Evolutionary conservation across 2,888 invertebrate genomes (phyloP).

Genomic region (Leptogaster cylindrica): DNA sequence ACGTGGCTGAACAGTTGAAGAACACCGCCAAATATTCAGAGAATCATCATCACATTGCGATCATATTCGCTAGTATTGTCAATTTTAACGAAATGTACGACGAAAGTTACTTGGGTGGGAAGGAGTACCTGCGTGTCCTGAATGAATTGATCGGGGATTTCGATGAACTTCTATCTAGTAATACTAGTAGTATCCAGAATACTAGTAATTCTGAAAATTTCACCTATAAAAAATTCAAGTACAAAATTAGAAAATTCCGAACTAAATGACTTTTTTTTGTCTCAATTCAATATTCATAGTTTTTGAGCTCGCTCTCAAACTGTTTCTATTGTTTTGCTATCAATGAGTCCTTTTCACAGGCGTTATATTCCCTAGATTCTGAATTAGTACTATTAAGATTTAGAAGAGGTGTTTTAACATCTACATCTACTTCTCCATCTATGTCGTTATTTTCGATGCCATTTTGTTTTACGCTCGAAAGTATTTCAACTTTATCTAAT

Average conservation of each 20-base stretch:
- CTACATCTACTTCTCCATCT: constrained; percentile 46
- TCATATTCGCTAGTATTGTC: constrained; percentile 94
- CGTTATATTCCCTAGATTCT: constrained; percentile 47
- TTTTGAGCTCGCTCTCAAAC: constrained; percentile 5
- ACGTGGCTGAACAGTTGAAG: constrained; percentile 92
- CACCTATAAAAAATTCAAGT: too few relatives aligned
- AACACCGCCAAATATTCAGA: constrained; percentile 93
- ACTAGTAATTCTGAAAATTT: too few relatives aligned
- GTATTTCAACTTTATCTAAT: constrained; percentile 41
- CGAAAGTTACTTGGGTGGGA: constrained; percentile 93
- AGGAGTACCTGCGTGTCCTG: constrained; percentile 91
- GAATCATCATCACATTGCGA: constrained; percentile 89
- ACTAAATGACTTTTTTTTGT: constrained; percentile 1
- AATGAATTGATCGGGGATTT: constrained; percentile 97
- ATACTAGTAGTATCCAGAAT: too few relatives aligned
- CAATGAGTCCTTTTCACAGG: constrained; percentile 49
- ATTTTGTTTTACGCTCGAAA: constrained; percentile 34
- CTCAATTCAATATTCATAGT: neutral
- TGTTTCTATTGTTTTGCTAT: constrained; percentile 44
- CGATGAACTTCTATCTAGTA: constrained; percentile 87
- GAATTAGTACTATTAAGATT: constrained; percentile 47
- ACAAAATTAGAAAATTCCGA: constrained; percentile 29
- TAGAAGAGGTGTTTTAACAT: constrained; percentile 49
- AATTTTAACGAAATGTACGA: constrained; percentile 99
- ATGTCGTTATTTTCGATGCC: constrained; percentile 33